Evolutionary conservation across 2,888 invertebrate species (phyloP).

Genomic region (Nowickia ferox): DNA sequence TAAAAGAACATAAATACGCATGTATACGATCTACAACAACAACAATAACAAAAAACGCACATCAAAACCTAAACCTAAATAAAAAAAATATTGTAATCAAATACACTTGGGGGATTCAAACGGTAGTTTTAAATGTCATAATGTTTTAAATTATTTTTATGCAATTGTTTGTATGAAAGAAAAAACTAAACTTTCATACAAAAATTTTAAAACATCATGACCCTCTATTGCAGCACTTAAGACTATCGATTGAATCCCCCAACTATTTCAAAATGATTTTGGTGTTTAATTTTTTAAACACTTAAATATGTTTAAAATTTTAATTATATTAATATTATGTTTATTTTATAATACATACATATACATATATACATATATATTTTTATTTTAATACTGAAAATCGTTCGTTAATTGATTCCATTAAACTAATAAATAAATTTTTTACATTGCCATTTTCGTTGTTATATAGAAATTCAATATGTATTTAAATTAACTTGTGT

Average conservation of each 20-base stretch:
- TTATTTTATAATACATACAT: background rate
- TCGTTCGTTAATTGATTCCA: slow-evolving; percentile 42
- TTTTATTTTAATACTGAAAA: slow-evolving; percentile 5
- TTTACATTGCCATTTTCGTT: slow-evolving; percentile 60
- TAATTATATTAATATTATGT: slow-evolving; percentile 12
- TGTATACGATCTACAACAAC: slow-evolving; percentile 57
- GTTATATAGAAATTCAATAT: slow-evolving; percentile 32
- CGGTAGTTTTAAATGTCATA: no score
- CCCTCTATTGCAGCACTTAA: no score
- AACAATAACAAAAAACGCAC: slow-evolving; percentile 51
- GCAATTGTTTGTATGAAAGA: no score
- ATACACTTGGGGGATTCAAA: background rate
- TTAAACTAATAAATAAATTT: slow-evolving; percentile 45
- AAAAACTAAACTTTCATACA: no score
- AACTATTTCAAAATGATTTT: background rate
- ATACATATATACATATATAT: background rate
- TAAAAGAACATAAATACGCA: slow-evolving; percentile 32
- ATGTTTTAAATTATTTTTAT: no score
- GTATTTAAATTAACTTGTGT: slow-evolving; percentile 27
- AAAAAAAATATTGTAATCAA: slow-evolving; percentile 6
- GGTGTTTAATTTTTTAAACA: slow-evolving; percentile 34
- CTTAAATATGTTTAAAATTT: slow-evolving; percentile 11
- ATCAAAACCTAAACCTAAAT: slow-evolving; percentile 22
- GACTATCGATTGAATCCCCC: no score
- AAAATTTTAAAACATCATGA: no score